Evolutionary conservation across 23 tunicate genomes (phyloP).

Genomic region (Oikopleura vanhoeffeni): DNA sequence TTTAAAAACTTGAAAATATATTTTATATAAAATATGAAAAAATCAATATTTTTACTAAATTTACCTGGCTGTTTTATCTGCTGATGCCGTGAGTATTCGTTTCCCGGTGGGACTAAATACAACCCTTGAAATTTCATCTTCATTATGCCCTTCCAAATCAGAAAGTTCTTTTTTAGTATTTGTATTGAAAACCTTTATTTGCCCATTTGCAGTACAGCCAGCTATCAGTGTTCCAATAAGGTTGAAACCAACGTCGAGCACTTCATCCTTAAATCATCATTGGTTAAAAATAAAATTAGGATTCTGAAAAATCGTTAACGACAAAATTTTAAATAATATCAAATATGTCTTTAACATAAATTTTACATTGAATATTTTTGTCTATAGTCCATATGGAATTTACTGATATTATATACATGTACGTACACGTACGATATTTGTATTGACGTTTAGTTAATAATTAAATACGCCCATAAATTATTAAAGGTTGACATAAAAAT

Average conservation of each 20-base stretch:
- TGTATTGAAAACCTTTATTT: slow-evolving; percentile 25
- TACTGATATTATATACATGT: no score
- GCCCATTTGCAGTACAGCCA: slow-evolving; percentile 76
- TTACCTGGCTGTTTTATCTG: slow-evolving; percentile 63
- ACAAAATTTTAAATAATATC: no score
- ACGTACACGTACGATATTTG: no score
- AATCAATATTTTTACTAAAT: background rate
- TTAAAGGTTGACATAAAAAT: no score
- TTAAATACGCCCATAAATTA: no score
- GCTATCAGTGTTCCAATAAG: slow-evolving; percentile 44
- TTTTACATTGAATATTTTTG: no score
- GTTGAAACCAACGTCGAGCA: slow-evolving; percentile 75
- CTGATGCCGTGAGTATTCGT: slow-evolving; percentile 39
- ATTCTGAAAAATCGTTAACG: no score
- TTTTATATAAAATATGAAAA: no score
- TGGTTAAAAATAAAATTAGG: slow-evolving; percentile 50
- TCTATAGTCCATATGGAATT: no score
- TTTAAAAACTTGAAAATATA: no score
- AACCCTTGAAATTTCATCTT: slow-evolving; percentile 80
- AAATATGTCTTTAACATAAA: no score
- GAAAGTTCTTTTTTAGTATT: slow-evolving; percentile 34
- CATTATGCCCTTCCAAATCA: slow-evolving; percentile 65
- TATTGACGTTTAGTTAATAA: no score
- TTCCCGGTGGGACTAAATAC: slow-evolving; percentile 71
- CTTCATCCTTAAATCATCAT: slow-evolving; percentile 78